Conservation (phyloP, 1,140 invertebrate genomes). For the Coboldia fuscipes region DNA sequence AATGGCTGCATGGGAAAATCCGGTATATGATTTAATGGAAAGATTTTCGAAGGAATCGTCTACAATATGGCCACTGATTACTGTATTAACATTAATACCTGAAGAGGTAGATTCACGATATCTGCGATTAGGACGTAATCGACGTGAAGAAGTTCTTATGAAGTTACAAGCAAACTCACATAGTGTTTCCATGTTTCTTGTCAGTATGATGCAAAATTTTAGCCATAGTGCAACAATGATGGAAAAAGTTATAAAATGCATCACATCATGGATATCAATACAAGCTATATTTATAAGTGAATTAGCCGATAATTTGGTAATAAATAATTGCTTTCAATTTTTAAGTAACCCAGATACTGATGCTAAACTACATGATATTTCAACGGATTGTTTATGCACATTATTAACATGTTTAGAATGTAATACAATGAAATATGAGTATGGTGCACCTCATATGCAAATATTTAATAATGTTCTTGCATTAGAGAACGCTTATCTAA, state of each 20-base stretch:
- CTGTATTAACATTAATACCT: constrained; percentile 84
- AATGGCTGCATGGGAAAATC: constrained; percentile 80
- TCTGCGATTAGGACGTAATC: constrained; percentile 73
- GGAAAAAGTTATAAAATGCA: constrained; percentile 46
- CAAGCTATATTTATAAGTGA: constrained; percentile 42
- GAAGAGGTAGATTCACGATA: constrained; percentile 79
- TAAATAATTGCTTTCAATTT: constrained; percentile 44
- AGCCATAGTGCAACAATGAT: constrained; percentile 25
- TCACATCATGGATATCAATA: constrained; percentile 58
- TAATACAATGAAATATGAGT: constrained; percentile 32
- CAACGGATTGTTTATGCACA: constrained; percentile 77
- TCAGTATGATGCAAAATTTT: constrained; percentile 37
- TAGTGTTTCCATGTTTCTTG: constrained; percentile 51
- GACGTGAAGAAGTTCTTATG: constrained; percentile 58
- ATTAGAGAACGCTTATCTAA: constrained; percentile 71
- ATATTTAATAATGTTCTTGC: constrained; percentile 62
- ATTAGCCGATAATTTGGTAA: constrained; percentile 40
- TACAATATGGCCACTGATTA: constrained; percentile 60
- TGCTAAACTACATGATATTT: constrained; percentile 64
- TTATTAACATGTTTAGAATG: constrained; percentile 60
- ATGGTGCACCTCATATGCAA: constrained; percentile 21
- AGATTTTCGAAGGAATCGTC: constrained; percentile 34
- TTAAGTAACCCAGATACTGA: constrained; percentile 37
- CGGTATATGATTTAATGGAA: constrained; percentile 65
- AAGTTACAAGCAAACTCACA: constrained; percentile 47